phyloP scores from a whole-genome alignment of 2,888 invertebrate species.

The Metellina segmentata region DNA sequence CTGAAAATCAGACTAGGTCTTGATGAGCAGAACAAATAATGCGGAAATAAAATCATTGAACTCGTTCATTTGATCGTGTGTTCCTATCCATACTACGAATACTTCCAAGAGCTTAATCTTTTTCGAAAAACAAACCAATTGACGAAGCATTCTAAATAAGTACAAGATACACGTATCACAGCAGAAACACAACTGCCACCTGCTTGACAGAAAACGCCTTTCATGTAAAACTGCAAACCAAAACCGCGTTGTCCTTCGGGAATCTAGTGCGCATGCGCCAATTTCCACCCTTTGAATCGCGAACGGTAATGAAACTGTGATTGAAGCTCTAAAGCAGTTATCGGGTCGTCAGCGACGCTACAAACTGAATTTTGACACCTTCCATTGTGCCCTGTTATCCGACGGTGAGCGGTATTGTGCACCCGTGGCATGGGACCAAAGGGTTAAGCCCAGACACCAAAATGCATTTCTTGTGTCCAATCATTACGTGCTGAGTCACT shows the following conservation, averaged over 20 bases:
- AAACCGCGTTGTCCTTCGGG: not conserved
- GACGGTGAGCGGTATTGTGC: not conserved
- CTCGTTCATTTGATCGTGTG: too few species aligned
- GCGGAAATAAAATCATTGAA: too few species aligned
- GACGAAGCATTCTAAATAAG: too few species aligned
- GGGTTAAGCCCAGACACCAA: slow-evolving; percentile 21
- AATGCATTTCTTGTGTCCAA: slow-evolving; percentile 33
- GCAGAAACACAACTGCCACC: too few species aligned
- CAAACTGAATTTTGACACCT: slow-evolving; percentile 48
- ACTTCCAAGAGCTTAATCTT: too few species aligned
- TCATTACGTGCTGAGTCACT: slow-evolving; percentile 36
- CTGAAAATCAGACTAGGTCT: too few species aligned
- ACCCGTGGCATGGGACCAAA: slow-evolving; percentile 8
- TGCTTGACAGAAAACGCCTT: not conserved
- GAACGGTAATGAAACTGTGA: slow-evolving; percentile 43
- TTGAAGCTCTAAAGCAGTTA: slow-evolving; percentile 61
- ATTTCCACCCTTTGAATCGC: slow-evolving; percentile 2
- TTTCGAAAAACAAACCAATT: too few species aligned
- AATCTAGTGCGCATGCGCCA: not conserved
- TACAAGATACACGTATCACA: too few species aligned
- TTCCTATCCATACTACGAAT: too few species aligned
- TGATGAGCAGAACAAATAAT: too few species aligned
- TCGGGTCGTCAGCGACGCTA: slow-evolving; percentile 26
- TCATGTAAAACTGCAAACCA: not conserved
- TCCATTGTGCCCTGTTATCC: not conserved